Percentiles rank a stretch among this genome's conserved stretches.
Conservation (phyloP, 2,113 vertebrate species). For the Gracilinanus agilis region DNA sequence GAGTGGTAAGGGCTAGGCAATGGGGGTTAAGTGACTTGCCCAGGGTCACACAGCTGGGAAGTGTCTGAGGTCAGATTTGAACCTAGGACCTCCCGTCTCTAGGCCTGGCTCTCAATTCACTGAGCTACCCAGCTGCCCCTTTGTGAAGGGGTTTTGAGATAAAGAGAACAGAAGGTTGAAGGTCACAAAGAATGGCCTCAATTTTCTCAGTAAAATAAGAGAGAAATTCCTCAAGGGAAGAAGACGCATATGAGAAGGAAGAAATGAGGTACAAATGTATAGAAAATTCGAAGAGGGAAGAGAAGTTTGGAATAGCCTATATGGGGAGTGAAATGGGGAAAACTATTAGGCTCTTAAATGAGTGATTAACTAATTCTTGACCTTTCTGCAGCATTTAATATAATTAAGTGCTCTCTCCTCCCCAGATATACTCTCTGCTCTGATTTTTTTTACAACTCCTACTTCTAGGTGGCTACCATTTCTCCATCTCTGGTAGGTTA, state of each 20-base stretch:
- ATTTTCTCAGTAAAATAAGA: not conserved
- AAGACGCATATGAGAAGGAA: not conserved
- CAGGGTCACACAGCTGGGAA: too few relatives aligned
- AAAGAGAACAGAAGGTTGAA: not conserved
- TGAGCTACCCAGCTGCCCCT: too few relatives aligned
- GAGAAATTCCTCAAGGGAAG: not conserved
- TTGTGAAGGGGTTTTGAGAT: too few relatives aligned
- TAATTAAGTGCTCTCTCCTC: not conserved
- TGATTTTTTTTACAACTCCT: not conserved
- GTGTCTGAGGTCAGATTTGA: too few relatives aligned
- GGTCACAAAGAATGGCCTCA: not conserved
- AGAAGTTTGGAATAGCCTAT: not conserved
- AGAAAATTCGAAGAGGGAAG: not conserved
- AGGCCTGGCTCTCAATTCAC: too few relatives aligned
- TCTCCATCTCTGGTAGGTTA: not conserved
- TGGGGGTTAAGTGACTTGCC: too few relatives aligned
- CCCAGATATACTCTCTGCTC: not conserved
- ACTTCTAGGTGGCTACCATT: not conserved
- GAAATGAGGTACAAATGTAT: not conserved
- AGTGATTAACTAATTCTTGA: not conserved
- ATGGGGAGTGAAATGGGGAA: not conserved
- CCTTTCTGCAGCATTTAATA: not conserved
- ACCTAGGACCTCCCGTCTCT: too few relatives aligned
- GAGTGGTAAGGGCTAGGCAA: too few relatives aligned
- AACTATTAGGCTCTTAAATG: not conserved